These are phyloP conservation scores for Neoscelio sp. DNA, from an alignment of 2,888 invertebrate species.

Conservation along the genomic window DNA sequence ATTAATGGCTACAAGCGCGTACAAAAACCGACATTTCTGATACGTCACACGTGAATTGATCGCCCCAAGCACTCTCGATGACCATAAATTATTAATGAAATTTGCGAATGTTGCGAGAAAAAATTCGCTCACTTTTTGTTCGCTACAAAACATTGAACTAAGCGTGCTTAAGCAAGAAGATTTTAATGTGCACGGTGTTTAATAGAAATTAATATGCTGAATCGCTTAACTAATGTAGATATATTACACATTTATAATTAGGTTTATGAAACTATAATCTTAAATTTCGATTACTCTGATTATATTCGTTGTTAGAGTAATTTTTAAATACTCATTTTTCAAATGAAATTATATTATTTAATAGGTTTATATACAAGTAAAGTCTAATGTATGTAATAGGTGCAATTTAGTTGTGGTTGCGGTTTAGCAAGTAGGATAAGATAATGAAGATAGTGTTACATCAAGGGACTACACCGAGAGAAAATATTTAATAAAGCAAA, in stretches of 20 bases:
- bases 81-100: constrained; percentile 21
- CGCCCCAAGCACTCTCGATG: background rate
- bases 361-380: constrained; percentile 7
- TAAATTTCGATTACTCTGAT: too few relatives aligned
- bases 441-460: constrained; percentile 6
- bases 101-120: background rate
- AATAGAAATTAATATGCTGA: too few relatives aligned
- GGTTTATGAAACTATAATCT: too few relatives aligned
- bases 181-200: too few relatives aligned
- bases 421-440: constrained; percentile 12
- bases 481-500: too few relatives aligned
- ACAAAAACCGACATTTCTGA: constrained; percentile 23
- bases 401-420: constrained; percentile 14
- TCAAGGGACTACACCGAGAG: background rate
- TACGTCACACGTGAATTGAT: constrained; percentile 15
- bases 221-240: too few relatives aligned
- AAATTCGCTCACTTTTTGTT: background rate
- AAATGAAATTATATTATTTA: constrained; percentile 14
- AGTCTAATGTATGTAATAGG: background rate
- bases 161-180: too few relatives aligned
- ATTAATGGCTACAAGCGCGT: background rate
- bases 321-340: background rate
- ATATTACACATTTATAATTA: too few relatives aligned
- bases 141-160: too few relatives aligned
- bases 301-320: too few relatives aligned